These are phyloP conservation scores for Xyrauchen texanus DNA, from an alignment of 2,113 vertebrate species.

Conservation along the genomic window DNA sequence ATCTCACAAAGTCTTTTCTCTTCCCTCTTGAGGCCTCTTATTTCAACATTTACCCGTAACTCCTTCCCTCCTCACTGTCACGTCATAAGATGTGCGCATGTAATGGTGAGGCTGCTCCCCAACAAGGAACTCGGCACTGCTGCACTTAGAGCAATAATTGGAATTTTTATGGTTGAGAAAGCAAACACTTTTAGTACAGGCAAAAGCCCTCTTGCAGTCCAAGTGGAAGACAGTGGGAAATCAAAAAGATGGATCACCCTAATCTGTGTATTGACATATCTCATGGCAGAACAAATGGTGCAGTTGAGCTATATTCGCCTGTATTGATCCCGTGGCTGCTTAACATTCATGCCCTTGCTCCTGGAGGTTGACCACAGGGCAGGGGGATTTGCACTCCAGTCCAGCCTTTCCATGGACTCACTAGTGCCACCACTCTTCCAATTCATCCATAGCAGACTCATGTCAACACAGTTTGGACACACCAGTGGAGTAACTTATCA, in stretches of 20 bases:
- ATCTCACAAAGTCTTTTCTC: not conserved
- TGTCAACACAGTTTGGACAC: constrained; percentile 50
- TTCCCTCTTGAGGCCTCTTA: not conserved
- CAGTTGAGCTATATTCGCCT: constrained; percentile 97
- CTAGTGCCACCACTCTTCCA: constrained; percentile 54
- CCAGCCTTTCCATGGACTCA: constrained; percentile 73
- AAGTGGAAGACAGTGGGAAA: constrained; percentile 86
- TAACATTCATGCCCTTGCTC: constrained; percentile 90
- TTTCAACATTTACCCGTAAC: not conserved
- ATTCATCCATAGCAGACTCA: no score
- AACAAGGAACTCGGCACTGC: constrained; percentile 77
- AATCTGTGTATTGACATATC: constrained; percentile 97
- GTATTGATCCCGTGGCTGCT: constrained; percentile 88
- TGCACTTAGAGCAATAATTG: constrained; percentile 87
- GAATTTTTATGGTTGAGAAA: constrained; percentile 89
- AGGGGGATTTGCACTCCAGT: constrained; percentile 77
- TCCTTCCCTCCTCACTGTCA: no score
- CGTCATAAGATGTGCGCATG: not conserved
- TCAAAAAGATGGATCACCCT: constrained; percentile 96
- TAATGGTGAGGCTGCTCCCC: constrained; percentile 43
- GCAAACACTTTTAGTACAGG: constrained; percentile 89
- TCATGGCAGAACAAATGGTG: constrained; percentile 96
- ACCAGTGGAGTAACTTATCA: constrained; percentile 74
- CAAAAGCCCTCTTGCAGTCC: constrained; percentile 81
- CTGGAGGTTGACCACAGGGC: constrained; percentile 84